Evolutionary conservation across 2,888 invertebrate species (phyloP).

Genomic region (Crioceris asparagi): DNA sequence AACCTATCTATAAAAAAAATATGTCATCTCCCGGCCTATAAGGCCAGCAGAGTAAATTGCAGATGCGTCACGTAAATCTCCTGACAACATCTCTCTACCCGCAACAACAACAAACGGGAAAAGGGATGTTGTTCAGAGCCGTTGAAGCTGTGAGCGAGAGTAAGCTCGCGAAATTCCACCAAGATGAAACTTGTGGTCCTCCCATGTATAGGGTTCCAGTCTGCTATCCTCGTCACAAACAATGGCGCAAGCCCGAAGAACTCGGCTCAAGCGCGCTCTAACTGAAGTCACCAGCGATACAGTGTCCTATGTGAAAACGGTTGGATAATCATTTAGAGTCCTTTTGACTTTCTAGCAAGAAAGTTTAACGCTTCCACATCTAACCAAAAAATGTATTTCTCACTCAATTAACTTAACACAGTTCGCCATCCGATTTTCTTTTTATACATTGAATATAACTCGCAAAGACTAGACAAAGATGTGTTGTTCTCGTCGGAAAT

Average conservation of each 20-base stretch:
- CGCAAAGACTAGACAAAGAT: neutral
- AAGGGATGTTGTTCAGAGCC: neutral
- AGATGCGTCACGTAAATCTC: no score
- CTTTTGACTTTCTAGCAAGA: slow-evolving; percentile 27
- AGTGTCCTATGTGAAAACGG: slow-evolving; percentile 82
- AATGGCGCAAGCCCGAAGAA: slow-evolving; percentile 78
- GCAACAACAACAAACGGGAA: no score
- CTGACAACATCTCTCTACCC: no score
- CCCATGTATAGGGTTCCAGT: slow-evolving; percentile 49
- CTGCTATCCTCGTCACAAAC: slow-evolving; percentile 85
- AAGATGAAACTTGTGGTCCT: slow-evolving; percentile 20
- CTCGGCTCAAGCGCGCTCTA: slow-evolving; percentile 77
- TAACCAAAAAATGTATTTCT: slow-evolving; percentile 25
- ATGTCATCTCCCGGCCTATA: no score
- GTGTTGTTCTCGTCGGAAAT: slow-evolving; percentile 7
- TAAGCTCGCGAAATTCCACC: slow-evolving; percentile 4
- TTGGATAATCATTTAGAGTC: slow-evolving; percentile 38
- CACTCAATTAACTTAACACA: slow-evolving; percentile 1
- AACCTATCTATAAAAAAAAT: no score
- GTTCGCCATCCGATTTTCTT: slow-evolving; percentile 4
- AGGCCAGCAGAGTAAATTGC: no score
- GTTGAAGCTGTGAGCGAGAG: slow-evolving; percentile 1
- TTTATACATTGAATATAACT: slow-evolving; percentile 1
- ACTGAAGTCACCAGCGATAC: slow-evolving; percentile 83
- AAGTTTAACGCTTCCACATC: slow-evolving; percentile 25